Evolutionary conservation across 2,113 vertebrate genomes (phyloP), one percentile per base, ranked within the genome.

Genomic region (Ameiurus melas): DNA sequence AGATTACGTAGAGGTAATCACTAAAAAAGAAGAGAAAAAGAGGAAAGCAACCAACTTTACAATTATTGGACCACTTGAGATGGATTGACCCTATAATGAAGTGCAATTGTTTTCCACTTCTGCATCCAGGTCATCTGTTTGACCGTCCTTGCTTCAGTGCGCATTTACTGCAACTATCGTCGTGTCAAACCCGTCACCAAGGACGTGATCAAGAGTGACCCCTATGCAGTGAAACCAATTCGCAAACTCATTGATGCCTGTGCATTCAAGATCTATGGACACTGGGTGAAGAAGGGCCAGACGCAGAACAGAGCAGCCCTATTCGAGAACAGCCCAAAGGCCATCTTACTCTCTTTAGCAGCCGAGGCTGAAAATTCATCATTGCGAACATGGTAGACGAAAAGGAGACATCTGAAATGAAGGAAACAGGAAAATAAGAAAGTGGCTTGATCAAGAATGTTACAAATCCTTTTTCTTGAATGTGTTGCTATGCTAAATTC

Each of bases 231-330:
- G 39, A 97, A 97, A 90, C 97, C 98, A 2, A 92, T 99, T 75
- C 97, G 98, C 86, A 97, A 97, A 90, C 94, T 99, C 90, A 98
- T 99, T 0, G 98, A 99, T 0, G 97, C 96, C 88, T 98, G 96
- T 0, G 98, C 98, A 2, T 99, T 99, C 95, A 96, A 97, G 87
- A 97, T 99, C 91, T 99, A 99, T 0, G 97, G 97, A 87, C 98
- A 99, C 94, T 99, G 98, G 98, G 98, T 99, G 88, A 99, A 99
- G 96, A 99, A 99, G 86, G 98, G 98, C 22, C 97, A 98, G 91
- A 95, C 97, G 0, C 98, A 99, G 96, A 98, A 99, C 95, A 95
- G 98, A 90, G 98, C 98, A 0, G 98, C 98, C 7, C 96, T 99
- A 89, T 99, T 99, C 0, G 98, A 99, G 94, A 99, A 99, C 96